Percentiles rank a stretch among this genome's conserved stretches.
Evolutionary conservation across 2,888 invertebrate genomes (phyloP).

Genomic region (Oeneis ivallda): DNA sequence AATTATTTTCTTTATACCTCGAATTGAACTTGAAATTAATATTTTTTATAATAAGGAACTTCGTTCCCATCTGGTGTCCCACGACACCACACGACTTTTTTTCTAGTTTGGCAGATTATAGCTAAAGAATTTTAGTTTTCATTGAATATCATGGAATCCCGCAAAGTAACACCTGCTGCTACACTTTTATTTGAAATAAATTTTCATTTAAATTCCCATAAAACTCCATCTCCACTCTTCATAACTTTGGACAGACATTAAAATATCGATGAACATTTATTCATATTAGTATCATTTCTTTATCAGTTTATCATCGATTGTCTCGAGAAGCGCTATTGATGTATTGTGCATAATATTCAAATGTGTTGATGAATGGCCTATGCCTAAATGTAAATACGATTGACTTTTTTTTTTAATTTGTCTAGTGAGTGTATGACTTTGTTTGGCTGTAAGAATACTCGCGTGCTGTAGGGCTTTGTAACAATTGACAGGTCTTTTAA

Average conservation of each 20-base stretch:
- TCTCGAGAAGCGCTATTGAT: constrained; percentile 64
- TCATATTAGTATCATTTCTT: constrained; percentile 80
- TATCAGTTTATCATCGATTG: constrained; percentile 78
- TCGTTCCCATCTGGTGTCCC: too few relatives aligned
- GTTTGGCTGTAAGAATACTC: constrained; percentile 32
- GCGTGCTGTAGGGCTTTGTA: constrained; percentile 34
- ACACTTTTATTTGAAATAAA: too few relatives aligned
- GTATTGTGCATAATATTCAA: constrained; percentile 55
- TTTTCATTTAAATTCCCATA: too few relatives aligned
- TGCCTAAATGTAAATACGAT: constrained; percentile 74
- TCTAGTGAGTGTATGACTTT: constrained; percentile 29
- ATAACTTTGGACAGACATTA: constrained; percentile 57
- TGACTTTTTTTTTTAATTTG: constrained; percentile 53
- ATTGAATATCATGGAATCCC: too few relatives aligned
- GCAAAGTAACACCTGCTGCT: too few relatives aligned
- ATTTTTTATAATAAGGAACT: too few relatives aligned
- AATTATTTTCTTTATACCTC: too few relatives aligned
- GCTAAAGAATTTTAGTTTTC: too few relatives aligned
- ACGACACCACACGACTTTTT: too few relatives aligned
- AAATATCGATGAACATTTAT: constrained; percentile 77
- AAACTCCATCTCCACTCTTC: constrained; percentile 50
- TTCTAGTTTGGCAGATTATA: too few relatives aligned
- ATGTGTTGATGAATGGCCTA: constrained; percentile 67
- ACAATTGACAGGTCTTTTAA: constrained; percentile 50
- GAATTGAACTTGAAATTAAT: too few relatives aligned